Conservation (phyloP, 2,888 invertebrate species). For the Acrobasis suavella region DNA sequence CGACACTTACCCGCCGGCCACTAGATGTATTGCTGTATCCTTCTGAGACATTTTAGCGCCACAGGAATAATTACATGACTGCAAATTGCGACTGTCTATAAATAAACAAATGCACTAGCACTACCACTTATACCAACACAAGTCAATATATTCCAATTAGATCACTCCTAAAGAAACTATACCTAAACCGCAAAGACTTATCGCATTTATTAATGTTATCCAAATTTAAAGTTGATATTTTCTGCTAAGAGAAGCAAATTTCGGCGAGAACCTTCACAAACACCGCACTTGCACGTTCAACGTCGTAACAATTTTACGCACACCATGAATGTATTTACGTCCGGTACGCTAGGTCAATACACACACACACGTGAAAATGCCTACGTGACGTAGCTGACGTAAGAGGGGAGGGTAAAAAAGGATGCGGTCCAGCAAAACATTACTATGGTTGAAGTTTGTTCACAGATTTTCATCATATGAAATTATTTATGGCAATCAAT, state of each 20-base stretch:
- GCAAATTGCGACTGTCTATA: slow-evolving; percentile 78
- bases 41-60: slow-evolving; percentile 86
- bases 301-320: slow-evolving; percentile 50
- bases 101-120: slow-evolving; percentile 79
- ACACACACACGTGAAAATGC: slow-evolving; percentile 27
- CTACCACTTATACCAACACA: slow-evolving; percentile 44
- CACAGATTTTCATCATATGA: neutral
- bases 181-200: slow-evolving; percentile 25
- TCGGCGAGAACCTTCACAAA: slow-evolving; percentile 47
- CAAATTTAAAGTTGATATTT: slow-evolving; percentile 5
- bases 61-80: slow-evolving; percentile 77
- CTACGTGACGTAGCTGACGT: slow-evolving; percentile 37
- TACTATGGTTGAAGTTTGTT: too few species aligned
- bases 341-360: slow-evolving; percentile 25
- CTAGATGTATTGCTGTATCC: slow-evolving; percentile 95
- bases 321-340: slow-evolving; percentile 32
- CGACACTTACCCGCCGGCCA: slow-evolving; percentile 95
- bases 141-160: slow-evolving; percentile 1
- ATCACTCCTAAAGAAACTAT: neutral
- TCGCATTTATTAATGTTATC: neutral
- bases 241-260: slow-evolving; percentile 32
- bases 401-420: slow-evolving; percentile 23
- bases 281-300: slow-evolving; percentile 41
- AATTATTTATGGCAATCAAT: too few species aligned
- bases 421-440: neutral